Conservation (phyloP, 2,888 invertebrate genomes). For the Lasioglossum figueresi region DNA sequence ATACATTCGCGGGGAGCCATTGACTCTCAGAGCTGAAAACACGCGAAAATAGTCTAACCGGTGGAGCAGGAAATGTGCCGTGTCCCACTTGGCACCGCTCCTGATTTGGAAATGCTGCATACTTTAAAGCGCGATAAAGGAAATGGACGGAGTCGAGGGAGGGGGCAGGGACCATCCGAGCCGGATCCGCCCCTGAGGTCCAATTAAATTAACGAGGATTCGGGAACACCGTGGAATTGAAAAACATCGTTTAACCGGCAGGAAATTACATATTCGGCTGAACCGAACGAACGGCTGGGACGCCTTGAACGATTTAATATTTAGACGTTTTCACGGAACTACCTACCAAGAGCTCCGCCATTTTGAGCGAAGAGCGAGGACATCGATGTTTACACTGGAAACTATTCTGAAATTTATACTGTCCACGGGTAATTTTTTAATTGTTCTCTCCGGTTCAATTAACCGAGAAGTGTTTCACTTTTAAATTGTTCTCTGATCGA, state of each 20-base stretch:
- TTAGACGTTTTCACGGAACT: neutral
- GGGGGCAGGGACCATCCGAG: neutral
- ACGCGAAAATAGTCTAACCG: conserved; percentile 34
- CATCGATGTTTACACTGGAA: neutral
- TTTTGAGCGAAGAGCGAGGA: neutral
- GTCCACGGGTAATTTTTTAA: neutral
- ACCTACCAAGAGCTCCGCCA: neutral
- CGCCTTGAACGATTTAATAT: conserved; percentile 29
- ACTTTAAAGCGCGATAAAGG: conserved; percentile 44
- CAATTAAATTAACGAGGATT: conserved; percentile 48
- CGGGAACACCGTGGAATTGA: conserved; percentile 38
- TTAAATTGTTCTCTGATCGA: neutral
- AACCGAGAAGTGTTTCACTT: neutral
- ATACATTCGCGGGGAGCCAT: conserved; percentile 22
- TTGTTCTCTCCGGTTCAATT: neutral
- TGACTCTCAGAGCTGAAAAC: conserved; percentile 31
- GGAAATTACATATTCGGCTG: conserved; percentile 33
- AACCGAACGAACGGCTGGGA: conserved; percentile 13
- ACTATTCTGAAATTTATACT: neutral
- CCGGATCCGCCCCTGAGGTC: conserved; percentile 29
- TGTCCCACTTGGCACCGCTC: conserved; percentile 56
- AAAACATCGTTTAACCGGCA: conserved; percentile 37
- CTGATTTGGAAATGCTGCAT: conserved; percentile 55
- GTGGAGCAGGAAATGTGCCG: conserved; percentile 44
- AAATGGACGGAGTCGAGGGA: conserved; percentile 14